These are phyloP conservation scores for Drosophila pallidifrons DNA, from an alignment of 1,140 invertebrate genomes.

Conservation along the genomic window DNA sequence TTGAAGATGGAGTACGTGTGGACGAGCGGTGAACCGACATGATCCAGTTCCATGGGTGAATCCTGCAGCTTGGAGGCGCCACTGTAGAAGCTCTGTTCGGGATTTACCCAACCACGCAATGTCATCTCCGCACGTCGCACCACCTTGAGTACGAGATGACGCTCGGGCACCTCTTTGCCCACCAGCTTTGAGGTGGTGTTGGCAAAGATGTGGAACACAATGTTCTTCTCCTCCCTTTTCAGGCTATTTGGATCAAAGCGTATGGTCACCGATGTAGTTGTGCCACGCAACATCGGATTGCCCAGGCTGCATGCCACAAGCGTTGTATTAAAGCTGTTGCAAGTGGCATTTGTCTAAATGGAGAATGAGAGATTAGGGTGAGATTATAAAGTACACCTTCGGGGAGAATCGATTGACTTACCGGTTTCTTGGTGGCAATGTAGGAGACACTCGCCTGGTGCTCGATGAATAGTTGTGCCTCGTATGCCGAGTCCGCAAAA, in stretches of 20 bases:
- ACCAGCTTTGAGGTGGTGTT: constrained; percentile 94
- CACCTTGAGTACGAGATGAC: constrained; percentile 88
- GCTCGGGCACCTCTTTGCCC: constrained; percentile 86
- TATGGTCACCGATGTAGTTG: constrained; percentile 87
- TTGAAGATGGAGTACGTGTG: constrained; percentile 95
- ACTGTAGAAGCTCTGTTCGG: constrained; percentile 94
- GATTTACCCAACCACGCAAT: constrained; percentile 90
- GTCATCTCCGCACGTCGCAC: constrained; percentile 93
- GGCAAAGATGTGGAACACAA: constrained; percentile 91
- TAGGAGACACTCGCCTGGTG: constrained; percentile 93
- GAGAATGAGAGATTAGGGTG: not conserved
- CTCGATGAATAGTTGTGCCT: constrained; percentile 92
- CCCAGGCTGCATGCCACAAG: constrained; percentile 93
- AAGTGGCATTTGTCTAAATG: constrained; percentile 87
- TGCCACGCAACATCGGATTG: constrained; percentile 92
- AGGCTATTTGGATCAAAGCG: constrained; percentile 92
- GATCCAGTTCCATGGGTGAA: constrained; percentile 92
- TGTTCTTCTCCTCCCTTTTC: constrained; percentile 88
- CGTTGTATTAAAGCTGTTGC: constrained; percentile 90
- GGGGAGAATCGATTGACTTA: constrained; percentile 37
- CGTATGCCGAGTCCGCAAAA: constrained; percentile 95
- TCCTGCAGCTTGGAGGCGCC: constrained; percentile 91
- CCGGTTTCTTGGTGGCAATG: constrained; percentile 88
- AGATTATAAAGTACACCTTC: not conserved
- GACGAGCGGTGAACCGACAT: constrained; percentile 93